Base-by-base conservation (phyloP, 2,888 invertebrate genomes). In the Habrosyne pyritoides region DNA sequence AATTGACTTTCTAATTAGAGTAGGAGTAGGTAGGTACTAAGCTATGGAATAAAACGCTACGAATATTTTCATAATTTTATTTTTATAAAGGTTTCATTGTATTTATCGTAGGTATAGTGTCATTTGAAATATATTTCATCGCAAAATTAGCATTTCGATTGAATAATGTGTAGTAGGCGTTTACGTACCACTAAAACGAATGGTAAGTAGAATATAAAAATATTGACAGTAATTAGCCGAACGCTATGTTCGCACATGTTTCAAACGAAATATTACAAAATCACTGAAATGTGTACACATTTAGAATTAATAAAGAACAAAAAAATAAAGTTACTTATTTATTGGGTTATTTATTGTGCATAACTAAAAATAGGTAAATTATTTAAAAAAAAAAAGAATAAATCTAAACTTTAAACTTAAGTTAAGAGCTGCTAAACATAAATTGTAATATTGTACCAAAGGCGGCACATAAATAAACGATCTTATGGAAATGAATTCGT, bases 101-200 rank as follows among this genome's bases (percentile, higher is more conserved):
- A 86, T 89, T 86, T 85, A 87, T 85, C 80, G 83, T 89, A 91
- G 86, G 87, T 89, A 87, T 87, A 88, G 88, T 91, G 89, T 90
- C 86, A 87, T 87, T 89, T 88, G 80, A 84, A 87, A 83, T 83
- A 87, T 87, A 86, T 83, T 86, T 85, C 79, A 86, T 84, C 77
- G 85, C 84, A 84, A 82, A 78, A 84, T 79, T 82, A 87, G 85
- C 84, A 85, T 85, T 85, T 73, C 77, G 78, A 84, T 82, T 82
- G 79, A 79, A 85, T 86, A 87, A 91, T 91, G 92, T 92, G 92
- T 91, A 91, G 91, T 85, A 90, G 91, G 91, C 86, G 80, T 86
- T 87, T 87, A 88, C 83, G 79, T 85, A 80, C 77, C 81, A 84
- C 79, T 81, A 84, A 84, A 79, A 50, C 83, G 60, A 84, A 81